Base-by-base conservation (phyloP, 2,888 invertebrate genomes). In the Elysia crispata region DNA sequence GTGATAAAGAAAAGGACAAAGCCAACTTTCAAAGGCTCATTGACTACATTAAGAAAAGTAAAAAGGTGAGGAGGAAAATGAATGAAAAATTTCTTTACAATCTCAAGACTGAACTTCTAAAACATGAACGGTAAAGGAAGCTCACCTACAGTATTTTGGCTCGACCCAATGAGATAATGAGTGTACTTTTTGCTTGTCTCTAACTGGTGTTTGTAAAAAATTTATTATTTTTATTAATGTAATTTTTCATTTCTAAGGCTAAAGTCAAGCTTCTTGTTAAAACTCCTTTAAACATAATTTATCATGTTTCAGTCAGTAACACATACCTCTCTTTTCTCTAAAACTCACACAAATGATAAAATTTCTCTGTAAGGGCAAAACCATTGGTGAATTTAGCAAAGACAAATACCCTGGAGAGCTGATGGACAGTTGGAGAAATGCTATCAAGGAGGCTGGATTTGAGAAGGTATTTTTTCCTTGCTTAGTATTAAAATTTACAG, bases 341-440 rank as follows among this genome's bases (percentile, higher is more conserved):
- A 11, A 33, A 20, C 15, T 67, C 31, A 25, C 30, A 67, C 28
- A 25, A 33, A 64, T 30, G 49, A 1, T 74, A 20, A 74, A 15
- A 31, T 11, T 28, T 69, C 25, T 18, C n/a, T n/a, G n/a, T n/a
- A 82, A 92, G 81, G 98, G 98, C 13, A 97, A 97, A 93, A 95
- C 94, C 0, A 91, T 98, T 70, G 99, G 99, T 0, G 95, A 96
- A 18, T 99, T 99, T 91, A 93, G 94, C 0, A 99, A 99, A 93
- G 99, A 99, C 91, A 96, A 96, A 85, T 98, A 96, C 91, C 95
- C 96, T 0, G 97, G 98, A 20, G 96, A 97, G 85, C 98, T 99
- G 90, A 96, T 97, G 93, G 97, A 97, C 88, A 94, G 95, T 41
- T 99, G 98, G 98, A 95, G 96, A 87, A 94, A 94, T 31, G 94